These are phyloP conservation scores for Bovichtus variegatus DNA, from an alignment of 2,797 vertebrate genomes.

Conservation along the genomic window DNA sequence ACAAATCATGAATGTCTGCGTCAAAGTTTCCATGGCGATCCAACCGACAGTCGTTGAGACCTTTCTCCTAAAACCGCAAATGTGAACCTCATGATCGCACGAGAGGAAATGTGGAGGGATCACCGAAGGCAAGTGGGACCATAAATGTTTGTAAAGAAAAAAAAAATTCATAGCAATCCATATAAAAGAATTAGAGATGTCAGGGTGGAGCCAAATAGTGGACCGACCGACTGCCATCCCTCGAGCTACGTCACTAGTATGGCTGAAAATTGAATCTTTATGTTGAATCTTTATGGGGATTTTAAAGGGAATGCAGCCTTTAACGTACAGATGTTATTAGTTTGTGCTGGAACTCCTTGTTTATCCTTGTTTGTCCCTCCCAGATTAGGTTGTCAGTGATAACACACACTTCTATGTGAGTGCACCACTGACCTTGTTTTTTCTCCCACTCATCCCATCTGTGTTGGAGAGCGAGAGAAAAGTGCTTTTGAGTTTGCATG, in stretches of 20 bases:
- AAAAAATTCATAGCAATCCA: too few species aligned
- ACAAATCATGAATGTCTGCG: background rate
- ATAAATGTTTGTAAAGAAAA: too few species aligned
- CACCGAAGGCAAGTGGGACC: too few species aligned
- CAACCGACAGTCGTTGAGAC: background rate
- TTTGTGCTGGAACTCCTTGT: background rate
- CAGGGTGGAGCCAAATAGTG: too few species aligned
- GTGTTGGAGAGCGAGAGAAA: background rate
- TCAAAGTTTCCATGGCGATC: background rate
- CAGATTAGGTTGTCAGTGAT: constrained; percentile 4
- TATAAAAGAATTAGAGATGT: too few species aligned
- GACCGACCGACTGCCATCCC: too few species aligned
- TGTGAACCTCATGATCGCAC: background rate
- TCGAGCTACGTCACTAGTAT: too few species aligned
- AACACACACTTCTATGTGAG: background rate
- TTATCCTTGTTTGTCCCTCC: background rate
- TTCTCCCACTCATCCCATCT: constrained; percentile 29
- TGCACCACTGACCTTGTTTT: constrained; percentile 4
- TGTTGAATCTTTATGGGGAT: too few species aligned
- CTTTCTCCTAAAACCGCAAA: background rate
- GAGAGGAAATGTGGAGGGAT: background rate
- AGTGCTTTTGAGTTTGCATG: constrained; percentile 7
- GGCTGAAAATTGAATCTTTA: too few species aligned
- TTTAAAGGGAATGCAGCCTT: background rate
- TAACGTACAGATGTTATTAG: background rate